Base-by-base conservation (phyloP, 2,888 invertebrate genomes). In the Hemistola chrysoprasaria region DNA sequence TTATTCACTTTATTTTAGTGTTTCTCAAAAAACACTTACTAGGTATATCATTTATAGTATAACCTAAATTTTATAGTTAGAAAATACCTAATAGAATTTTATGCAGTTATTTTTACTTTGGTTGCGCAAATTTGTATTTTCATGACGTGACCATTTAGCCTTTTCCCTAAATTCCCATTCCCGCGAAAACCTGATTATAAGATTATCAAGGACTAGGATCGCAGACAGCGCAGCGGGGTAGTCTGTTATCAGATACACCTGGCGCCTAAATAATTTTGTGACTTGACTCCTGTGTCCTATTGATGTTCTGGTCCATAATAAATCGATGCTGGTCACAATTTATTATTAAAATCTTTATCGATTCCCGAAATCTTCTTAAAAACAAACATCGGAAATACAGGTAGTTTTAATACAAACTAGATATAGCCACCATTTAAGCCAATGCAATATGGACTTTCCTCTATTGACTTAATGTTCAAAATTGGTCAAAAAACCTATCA, bases 231-330 rank as follows among this genome's bases (percentile, higher is more conserved):
- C 64, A 63, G 67, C 70, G 53, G 70, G 41, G 8, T 10, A n/a
- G 20, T 26, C n/a, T n/a, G 65, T 77, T 79, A 47, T 51, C 59
- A 54, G 49, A 52, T 68, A 76, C 70, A 79, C 80, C 81, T 75
- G 86, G 86, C 86, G 86, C 86, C 83, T 80, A 78, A 82, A 85
- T 85, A 76, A 82, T 74, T 71, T 59, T 62, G 56, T 59, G 62
- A 65, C 21, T 24, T 5, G 6, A 21, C 62, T 10, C 4, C 16
- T 16, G 16, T n/a, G 16, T 16, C 3, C 16, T 4, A 4, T 16
- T n/a, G n/a, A n/a, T n/a, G n/a, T n/a, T n/a, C n/a, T n/a, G n/a
- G 16, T 4, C 4, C 16, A 41, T 44, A 48, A 69, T 71, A 74
- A 71, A 72, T 76, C 42, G 64, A 51, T 55, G 57, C 64, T 67